phyloP scores from a whole-genome alignment of 2,797 vertebrate genomes.

The Aulostomus chinensis region DNA sequence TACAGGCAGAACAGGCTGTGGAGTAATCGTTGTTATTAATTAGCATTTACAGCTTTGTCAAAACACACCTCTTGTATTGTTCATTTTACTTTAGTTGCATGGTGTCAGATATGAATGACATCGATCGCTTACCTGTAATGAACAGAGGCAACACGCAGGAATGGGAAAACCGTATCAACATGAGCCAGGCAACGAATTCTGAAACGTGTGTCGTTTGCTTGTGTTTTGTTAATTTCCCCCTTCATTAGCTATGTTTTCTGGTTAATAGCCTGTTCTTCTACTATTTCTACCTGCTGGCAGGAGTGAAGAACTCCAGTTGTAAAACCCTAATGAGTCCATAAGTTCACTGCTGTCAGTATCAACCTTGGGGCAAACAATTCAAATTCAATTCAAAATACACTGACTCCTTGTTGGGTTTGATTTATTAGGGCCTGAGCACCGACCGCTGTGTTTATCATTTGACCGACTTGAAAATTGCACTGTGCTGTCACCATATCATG shows the following conservation, averaged over 20 bases:
- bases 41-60: conserved; percentile 23
- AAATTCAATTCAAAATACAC: conserved; percentile 25
- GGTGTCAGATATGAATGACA: conserved; percentile 56
- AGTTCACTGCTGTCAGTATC: conserved; percentile 29
- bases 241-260: conserved; percentile 72
- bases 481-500: no score
- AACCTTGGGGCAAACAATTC: conserved; percentile 35
- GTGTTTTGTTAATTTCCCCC: conserved; percentile 70
- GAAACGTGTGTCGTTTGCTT: conserved; percentile 52
- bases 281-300: conserved; percentile 56
- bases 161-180: conserved; percentile 29
- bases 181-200: conserved; percentile 25
- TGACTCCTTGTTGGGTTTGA: conserved; percentile 30
- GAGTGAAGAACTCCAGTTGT: conserved; percentile 31
- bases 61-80: no score
- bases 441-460: no score
- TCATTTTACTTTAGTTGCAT: no score
- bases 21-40: no score
- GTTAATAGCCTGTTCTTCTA: conserved; percentile 59
- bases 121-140: conserved; percentile 54
- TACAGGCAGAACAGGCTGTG: not conserved
- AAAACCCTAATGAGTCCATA: conserved; percentile 66
- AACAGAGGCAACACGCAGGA: conserved; percentile 21
- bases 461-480: no score
- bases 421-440: no score